phyloP scores from a whole-genome alignment of 2,888 invertebrate species.

The Leistus spinibarbis region DNA sequence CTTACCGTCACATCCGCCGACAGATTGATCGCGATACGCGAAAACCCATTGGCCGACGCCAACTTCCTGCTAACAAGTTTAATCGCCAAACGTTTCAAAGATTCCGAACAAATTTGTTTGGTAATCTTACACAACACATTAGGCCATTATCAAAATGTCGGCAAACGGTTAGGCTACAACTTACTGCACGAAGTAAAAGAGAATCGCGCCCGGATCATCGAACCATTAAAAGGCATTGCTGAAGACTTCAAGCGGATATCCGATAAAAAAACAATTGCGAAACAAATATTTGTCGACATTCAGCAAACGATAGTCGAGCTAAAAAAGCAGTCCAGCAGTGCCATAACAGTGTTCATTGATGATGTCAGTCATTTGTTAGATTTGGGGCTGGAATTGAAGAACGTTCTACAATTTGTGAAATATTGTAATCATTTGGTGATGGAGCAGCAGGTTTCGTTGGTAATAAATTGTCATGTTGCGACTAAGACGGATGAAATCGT shows the following conservation, averaged over 20 bases:
- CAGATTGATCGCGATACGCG: conserved; percentile 69
- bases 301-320: conserved; percentile 55
- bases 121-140: conserved; percentile 73
- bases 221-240: conserved; percentile 60
- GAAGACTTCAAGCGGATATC: conserved; percentile 53
- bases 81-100: conserved; percentile 68
- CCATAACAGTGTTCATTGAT: conserved; percentile 65
- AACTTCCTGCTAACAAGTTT: conserved; percentile 74
- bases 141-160: conserved; percentile 75
- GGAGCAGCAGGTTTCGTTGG: conserved; percentile 56
- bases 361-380: conserved; percentile 75
- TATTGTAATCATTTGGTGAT: conserved; percentile 56
- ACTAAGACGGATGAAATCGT: conserved; percentile 65
- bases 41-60: conserved; percentile 73
- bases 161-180: conserved; percentile 76
- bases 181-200: conserved; percentile 60
- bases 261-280: conserved; percentile 53
- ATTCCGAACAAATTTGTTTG: conserved; percentile 66
- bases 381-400: conserved; percentile 62
- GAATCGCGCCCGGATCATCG: conserved; percentile 60
- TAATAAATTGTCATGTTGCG: conserved; percentile 65
- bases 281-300: conserved; percentile 57
- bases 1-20: conserved; percentile 69
- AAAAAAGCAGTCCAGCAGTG: conserved; percentile 38
- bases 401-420: conserved; percentile 61